Base-by-base conservation (phyloP, 1,140 invertebrate species). In the Cataglyphis hispanica region DNA sequence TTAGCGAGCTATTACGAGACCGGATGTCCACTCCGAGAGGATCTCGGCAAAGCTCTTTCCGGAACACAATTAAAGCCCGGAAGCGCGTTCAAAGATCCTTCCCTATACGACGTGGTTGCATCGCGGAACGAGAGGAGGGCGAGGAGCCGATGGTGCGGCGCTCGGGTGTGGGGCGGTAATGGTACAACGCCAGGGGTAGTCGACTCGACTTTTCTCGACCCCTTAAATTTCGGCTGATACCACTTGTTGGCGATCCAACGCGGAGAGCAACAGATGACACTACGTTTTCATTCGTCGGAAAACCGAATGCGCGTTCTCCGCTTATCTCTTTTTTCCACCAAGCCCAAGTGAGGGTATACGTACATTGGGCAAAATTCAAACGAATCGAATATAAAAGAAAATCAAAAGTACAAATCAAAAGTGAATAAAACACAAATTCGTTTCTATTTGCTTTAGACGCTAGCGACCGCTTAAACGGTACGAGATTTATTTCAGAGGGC, bases 221-320 rank as follows among this genome's bases (percentile, higher is more conserved):
- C 91, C 92, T 92, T 93, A 93, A 93, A 92, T 93, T 93, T 93
- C 89, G 89, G 87, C 85, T 85, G 87, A 91, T 91, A 92, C 93
- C 93, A 93, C 93, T 93, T 93, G 93, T 93, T 93, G 93, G 93
- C 86, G 86, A 81, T 77, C 86, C 90, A 78, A 88, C 90, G 87
- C 86, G 89, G 19, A 27, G 56, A 91, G 92, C 93, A 93, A 93
- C 93, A 93, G 93, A 93, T 93, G 92, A 92, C 90, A 85, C 87
- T 83, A 72, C 74, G 76, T 81, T 89, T 66, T 77, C 77, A 53
- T 64, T 86, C 85, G 80, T 53, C 61, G 69, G 61, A 37, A 67
- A 84, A 84, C 43, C 70, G 27, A 61, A 74, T 70, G 34, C 22
- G n/a, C 58, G 27, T 76, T 63, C 58, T 37, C 40, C 56, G 43